phyloP scores from a whole-genome alignment of 2,113 vertebrate genomes.

The Oreamnos americanus region DNA sequence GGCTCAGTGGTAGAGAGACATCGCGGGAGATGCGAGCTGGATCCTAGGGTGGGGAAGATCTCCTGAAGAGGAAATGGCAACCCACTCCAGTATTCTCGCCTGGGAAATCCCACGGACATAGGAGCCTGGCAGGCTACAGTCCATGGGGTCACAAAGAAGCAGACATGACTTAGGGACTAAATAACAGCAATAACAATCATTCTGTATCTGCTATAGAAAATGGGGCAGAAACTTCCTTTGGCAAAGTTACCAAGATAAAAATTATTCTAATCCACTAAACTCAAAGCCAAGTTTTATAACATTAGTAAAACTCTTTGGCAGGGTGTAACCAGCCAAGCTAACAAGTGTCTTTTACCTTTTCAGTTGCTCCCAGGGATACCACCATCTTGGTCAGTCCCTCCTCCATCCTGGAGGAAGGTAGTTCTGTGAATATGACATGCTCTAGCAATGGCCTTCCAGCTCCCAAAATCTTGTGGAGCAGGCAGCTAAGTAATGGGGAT shows the following conservation, averaged over 20 bases:
- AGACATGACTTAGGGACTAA: background rate
- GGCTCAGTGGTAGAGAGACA: background rate
- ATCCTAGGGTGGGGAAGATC: background rate
- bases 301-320: background rate
- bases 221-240: background rate
- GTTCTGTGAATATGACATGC: conserved; percentile 79
- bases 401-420: conserved; percentile 74
- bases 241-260: background rate
- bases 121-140: background rate
- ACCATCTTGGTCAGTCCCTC: conserved; percentile 69
- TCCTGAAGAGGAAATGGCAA: background rate
- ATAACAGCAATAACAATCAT: background rate
- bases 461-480: conserved; percentile 77
- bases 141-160: background rate
- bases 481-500: background rate
- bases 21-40: background rate
- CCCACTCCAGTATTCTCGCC: background rate
- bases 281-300: background rate
- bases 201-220: background rate
- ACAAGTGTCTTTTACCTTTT: conserved; percentile 45
- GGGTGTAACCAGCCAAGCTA: background rate
- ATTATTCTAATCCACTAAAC: background rate
- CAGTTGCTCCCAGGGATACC: conserved; percentile 77
- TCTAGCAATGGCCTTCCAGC: conserved; percentile 74
- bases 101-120: background rate